A percentile compares a stretch with the other conserved stretches of the same genome.
phyloP scores from a whole-genome alignment of 2,888 invertebrate genomes.

The Megaustenia siamemsis region DNA sequence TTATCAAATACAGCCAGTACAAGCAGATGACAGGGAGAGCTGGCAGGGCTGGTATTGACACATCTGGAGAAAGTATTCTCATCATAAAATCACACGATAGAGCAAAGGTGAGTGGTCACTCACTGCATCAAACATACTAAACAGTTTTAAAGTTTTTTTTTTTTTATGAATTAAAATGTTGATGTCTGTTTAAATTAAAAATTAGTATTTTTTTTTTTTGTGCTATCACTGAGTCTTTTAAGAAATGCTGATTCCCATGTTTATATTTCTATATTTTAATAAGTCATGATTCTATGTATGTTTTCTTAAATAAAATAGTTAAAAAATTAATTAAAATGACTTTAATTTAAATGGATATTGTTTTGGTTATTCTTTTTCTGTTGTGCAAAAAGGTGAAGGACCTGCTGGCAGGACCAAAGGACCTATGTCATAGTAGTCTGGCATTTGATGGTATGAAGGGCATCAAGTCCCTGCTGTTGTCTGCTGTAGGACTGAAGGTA shows the following conservation, averaged over 20 bases:
- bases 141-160: too few species aligned
- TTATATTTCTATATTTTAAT: too few species aligned
- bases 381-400: conserved; percentile 67
- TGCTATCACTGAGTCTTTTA: too few species aligned
- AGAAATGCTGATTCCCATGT: too few species aligned
- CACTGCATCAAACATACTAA: neutral
- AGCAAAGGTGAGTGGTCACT: conserved; percentile 68
- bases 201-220: neutral
- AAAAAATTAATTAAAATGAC: too few species aligned
- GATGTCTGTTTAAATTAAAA: too few species aligned
- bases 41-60: conserved; percentile 92
- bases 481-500: conserved; percentile 78
- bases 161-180: neutral
- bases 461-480: conserved; percentile 73
- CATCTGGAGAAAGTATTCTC: conserved; percentile 92
- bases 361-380: neutral
- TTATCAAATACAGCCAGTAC: conserved; percentile 89
- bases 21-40: conserved; percentile 98
- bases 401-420: conserved; percentile 83
- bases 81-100: conserved; percentile 85
- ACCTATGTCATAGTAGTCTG: conserved; percentile 86
- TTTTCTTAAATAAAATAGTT: too few species aligned
- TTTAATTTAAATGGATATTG: too few species aligned
- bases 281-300: too few species aligned
- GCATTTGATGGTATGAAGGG: conserved; percentile 83